These are phyloP conservation scores for Chascanopsetta lugubris DNA, from an alignment of 2,113 vertebrate species.

Conservation along the genomic window DNA sequence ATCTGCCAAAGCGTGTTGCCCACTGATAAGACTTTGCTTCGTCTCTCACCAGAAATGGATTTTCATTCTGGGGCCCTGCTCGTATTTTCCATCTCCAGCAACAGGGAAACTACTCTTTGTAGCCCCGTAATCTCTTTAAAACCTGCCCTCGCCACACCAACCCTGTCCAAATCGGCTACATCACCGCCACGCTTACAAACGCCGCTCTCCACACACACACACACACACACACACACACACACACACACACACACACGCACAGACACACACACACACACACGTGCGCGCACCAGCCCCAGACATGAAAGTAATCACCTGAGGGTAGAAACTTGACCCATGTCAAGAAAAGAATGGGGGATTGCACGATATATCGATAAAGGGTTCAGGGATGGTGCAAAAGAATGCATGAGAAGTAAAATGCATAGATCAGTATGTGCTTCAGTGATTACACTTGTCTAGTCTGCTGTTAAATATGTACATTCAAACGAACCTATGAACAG, in stretches of 20 bases:
- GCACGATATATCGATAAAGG: conserved; percentile 51
- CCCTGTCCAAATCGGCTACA: conserved; percentile 45
- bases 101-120: conserved; percentile 44
- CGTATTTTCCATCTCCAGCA: conserved; percentile 43
- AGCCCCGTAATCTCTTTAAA: conserved; percentile 25
- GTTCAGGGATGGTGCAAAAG: conserved; percentile 69
- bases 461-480: conserved; percentile 66
- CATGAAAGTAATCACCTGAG: conserved; percentile 51
- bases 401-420: conserved; percentile 71
- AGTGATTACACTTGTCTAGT: conserved; percentile 41
- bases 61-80: conserved; percentile 54
- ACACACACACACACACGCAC: too few species aligned
- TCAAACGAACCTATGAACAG: conserved; percentile 51
- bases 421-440: conserved; percentile 79
- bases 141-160: conserved; percentile 16
- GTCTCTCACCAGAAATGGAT: conserved; percentile 53
- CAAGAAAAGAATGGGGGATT: conserved; percentile 23
- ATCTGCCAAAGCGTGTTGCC: conserved; percentile 62
- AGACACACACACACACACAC: too few species aligned
- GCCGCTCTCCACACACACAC: conserved; percentile 4
- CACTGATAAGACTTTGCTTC: conserved; percentile 69
- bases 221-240: too few species aligned
- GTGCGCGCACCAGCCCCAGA: conserved; percentile 4
- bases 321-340: conserved; percentile 34
- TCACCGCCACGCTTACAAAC: conserved; percentile 29